These are phyloP conservation scores for Naso thynnoides DNA, from an alignment of 2,797 vertebrate genomes.

Conservation along the genomic window DNA sequence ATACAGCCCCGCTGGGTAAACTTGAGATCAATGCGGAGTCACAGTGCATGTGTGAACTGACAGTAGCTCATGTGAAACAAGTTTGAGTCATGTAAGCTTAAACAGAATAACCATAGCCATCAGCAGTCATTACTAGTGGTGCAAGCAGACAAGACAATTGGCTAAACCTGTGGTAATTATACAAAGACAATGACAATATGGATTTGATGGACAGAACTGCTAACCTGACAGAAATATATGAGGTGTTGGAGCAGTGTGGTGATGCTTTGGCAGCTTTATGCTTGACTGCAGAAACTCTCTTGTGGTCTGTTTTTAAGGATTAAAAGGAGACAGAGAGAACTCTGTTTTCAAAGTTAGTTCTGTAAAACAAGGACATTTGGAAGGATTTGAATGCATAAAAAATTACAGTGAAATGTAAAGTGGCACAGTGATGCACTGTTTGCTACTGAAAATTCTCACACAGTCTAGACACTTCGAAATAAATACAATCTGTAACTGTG, in stretches of 20 bases:
- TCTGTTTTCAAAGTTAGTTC: slow-evolving; percentile 5
- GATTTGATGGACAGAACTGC: neutral
- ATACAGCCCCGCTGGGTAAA: too few species aligned
- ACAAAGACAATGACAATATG: neutral
- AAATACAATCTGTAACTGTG: neutral
- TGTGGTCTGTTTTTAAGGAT: slow-evolving; percentile 20
- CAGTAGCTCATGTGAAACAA: neutral
- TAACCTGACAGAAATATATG: neutral
- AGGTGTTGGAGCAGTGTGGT: neutral
- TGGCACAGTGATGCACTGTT: neutral
- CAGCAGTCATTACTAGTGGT: neutral
- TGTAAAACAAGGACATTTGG: slow-evolving; percentile 5
- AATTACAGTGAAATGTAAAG: neutral
- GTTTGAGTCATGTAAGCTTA: neutral
- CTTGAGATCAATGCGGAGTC: too few species aligned
- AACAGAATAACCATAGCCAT: neutral
- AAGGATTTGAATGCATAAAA: neutral
- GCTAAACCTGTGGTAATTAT: neutral
- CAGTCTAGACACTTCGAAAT: neutral
- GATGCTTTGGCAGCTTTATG: neutral
- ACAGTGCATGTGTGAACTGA: too few species aligned
- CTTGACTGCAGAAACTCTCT: slow-evolving; percentile 6
- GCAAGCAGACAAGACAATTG: neutral
- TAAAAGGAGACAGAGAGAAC: slow-evolving; percentile 14
- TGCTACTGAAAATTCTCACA: neutral